Base-by-base conservation (phyloP, 1,140 invertebrate species). In the Caerostris darwini region DNA sequence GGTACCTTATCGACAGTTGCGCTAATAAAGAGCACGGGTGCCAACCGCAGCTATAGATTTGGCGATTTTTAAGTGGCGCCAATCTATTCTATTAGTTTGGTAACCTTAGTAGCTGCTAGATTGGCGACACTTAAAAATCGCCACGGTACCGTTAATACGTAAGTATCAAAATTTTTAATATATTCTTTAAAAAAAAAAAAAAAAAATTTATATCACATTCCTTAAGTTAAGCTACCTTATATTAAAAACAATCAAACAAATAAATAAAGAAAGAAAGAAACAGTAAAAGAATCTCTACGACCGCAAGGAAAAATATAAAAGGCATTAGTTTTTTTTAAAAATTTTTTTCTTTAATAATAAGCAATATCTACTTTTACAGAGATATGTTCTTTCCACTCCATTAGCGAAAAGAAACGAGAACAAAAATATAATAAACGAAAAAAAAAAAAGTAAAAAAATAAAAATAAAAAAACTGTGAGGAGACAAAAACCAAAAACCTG, bases 401-500 rank as follows among this genome's bases (percentile, higher is more conserved):
- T 77, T 90, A 69, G 54, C 71, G 71, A 8, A 57, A 85, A 34
- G 5, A 14, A 71, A 71, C 69, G n/a, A 71, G n/a, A 56, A 90
- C 54, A 34, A 53, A 54, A 69, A 67, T 57, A 64, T 53, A 50
- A 67, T 69, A 3, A n/a, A 67, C 10, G 3, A 67, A 19, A 17
- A 19, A 67, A 67, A 67, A 5, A 69, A 7, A 50, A 14, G 34
- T 12, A 81, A 14, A 54, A 77, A 81, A 17, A 69, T 5, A 56
- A n/a, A 17, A 54, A n/a, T n/a, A n/a, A 34, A 88, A 82, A 91
- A n/a, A 50, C 86, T 54, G 59, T 53, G 59, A 56, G 53, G 54
- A 89, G 64, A 89, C 61, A 89, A 87, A 87, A 67, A 69, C 89
- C 89, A 81, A 81, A 34, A 90, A 90, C 67, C 89, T 90, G 67